These are phyloP conservation scores for Bubo bubo DNA, from an alignment of 2,113 vertebrate genomes.

Conservation along the genomic window DNA sequence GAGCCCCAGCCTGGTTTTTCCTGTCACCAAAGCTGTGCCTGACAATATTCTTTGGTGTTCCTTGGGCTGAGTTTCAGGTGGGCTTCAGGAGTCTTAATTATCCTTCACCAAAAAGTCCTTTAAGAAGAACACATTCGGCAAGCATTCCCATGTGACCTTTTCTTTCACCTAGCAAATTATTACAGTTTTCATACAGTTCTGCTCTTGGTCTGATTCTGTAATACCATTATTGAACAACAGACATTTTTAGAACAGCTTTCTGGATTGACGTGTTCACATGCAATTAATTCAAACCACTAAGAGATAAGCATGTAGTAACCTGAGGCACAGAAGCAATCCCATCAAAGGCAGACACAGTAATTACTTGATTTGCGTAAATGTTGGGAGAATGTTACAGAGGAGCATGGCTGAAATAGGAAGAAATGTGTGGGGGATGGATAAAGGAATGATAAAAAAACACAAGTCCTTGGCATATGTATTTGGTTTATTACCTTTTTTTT, in stretches of 20 bases:
- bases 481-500: neutral
- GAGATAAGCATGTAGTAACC: neutral
- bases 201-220: neutral
- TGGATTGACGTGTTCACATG: neutral
- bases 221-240: neutral
- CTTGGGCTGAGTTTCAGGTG: neutral
- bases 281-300: neutral
- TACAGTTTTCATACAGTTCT: neutral
- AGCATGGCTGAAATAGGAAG: neutral
- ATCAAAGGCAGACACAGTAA: neutral
- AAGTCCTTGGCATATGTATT: neutral
- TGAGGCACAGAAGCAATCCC: neutral
- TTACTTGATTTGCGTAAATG: neutral
- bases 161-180: neutral
- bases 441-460: neutral
- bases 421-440: neutral
- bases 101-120: neutral
- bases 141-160: neutral
- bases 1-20: neutral
- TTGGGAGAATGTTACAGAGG: neutral
- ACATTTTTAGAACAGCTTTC: neutral
- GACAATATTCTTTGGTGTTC: neutral
- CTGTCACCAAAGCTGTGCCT: neutral
- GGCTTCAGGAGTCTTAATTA: neutral
- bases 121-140: neutral